Base-by-base conservation (phyloP, 92 coral and sea anemone species). In the Palythoa caribaeorum region DNA sequence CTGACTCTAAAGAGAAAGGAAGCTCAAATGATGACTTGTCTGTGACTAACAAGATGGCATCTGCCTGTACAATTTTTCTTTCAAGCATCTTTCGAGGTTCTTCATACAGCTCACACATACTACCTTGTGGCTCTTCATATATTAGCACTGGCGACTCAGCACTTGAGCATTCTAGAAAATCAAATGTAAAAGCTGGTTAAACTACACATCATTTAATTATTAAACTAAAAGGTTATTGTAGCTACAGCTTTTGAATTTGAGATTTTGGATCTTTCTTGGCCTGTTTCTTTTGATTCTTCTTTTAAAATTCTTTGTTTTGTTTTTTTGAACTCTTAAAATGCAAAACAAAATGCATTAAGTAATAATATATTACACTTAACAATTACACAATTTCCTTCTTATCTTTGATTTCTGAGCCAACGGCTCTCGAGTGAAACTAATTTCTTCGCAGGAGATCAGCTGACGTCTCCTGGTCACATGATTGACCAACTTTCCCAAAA, bases 11-110 rank as follows among this genome's bases (percentile, higher is more conserved):
- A 0, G 98, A 95, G 71, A 92, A 77, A 0, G 99, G 99, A 35
- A 95, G 92, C 79, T 97, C 96, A 36, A 91, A 90, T 38, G 94
- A 93, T 2, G 96, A 74, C 81, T 91, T 94, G 92, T 97, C 99
- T 6, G 99, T 97, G 16, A 97, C 96, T 15, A 97, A 83, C 3
- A 97, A 79, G 55, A 96, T 93, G 9, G 99, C 99, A 78, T 97
- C 99, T 3, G 99, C 99, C 60, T 94, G 95, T 2, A 89, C 81
- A 15, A 97, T 95, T 90, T 95, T 97, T 78, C 92, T 93, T 48
- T 96, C 96, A 36, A 97, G 83, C 60, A 97, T 79, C 73, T 92
- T 87, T 39, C 92, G 80, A 8, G 99, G 98, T 76, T 97, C 99
- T 71, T 95, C 98, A 38, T 79, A 95, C 0, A 90, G 89, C 77